Percentiles rank a stretch among this genome's conserved stretches.
These are phyloP conservation scores for Ceyx margarethae DNA, from an alignment of 2,113 vertebrate genomes.

Conservation along the genomic window DNA sequence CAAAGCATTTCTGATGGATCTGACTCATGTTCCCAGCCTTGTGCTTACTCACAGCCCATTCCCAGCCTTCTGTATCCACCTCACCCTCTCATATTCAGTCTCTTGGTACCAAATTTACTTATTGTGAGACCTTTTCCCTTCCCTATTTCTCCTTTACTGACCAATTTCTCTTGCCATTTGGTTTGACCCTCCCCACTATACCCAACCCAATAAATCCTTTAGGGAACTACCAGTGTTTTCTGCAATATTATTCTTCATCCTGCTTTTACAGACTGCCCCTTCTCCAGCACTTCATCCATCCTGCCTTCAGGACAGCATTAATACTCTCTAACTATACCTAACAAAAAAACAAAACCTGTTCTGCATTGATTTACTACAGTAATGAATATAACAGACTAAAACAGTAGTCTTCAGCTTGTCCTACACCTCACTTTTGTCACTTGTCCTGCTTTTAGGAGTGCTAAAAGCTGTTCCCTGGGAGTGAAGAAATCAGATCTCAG, in stretches of 20 bases:
- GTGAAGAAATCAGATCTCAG: neutral
- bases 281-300: neutral
- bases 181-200: neutral
- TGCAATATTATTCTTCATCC: neutral
- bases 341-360: neutral
- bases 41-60: neutral
- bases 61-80: neutral
- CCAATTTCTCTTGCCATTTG: neutral
- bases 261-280: neutral
- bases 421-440: neutral
- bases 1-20: neutral
- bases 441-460: neutral
- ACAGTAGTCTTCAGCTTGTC: neutral
- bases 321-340: neutral
- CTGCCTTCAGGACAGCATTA: neutral
- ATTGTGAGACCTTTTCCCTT: neutral
- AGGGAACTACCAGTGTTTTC: neutral
- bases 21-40: neutral
- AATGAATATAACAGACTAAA: neutral
- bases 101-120: neutral
- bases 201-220: neutral
- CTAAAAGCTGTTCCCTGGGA: neutral
- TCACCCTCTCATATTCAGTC: neutral
- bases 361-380: neutral
- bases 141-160: neutral